phyloP scores from a whole-genome alignment of 1,140 invertebrate species.

The Trialeurodes vaporariorum region DNA sequence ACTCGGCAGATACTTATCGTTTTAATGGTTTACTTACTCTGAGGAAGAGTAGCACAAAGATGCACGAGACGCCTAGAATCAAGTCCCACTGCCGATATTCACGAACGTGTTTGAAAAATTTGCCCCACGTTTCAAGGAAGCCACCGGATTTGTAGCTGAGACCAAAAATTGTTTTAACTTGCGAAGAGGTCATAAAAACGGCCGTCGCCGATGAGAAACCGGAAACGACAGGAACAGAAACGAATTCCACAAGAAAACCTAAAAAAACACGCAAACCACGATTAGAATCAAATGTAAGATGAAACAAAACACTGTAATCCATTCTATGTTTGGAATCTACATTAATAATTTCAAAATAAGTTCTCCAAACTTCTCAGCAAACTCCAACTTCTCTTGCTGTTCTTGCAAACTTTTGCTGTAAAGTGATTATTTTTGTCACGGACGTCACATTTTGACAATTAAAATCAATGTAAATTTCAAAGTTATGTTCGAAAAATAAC shows the following conservation, averaged over 20 bases:
- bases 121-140: conserved; percentile 52
- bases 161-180: conserved; percentile 73
- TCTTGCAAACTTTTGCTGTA: too few species aligned
- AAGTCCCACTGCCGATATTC: conserved; percentile 51
- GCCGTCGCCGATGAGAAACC: conserved; percentile 90
- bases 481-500: too few species aligned
- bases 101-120: conserved; percentile 47
- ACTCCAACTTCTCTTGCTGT: too few species aligned
- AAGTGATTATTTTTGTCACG: too few species aligned
- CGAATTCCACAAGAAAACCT: conserved; percentile 92
- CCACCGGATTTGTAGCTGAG: conserved; percentile 56
- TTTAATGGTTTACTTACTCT: conserved; percentile 43
- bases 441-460: too few species aligned
- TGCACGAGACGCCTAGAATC: conserved; percentile 54
- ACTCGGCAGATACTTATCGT: too few species aligned
- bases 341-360: too few species aligned
- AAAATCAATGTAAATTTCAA: too few species aligned
- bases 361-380: too few species aligned
- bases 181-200: conserved; percentile 77
- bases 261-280: conserved; percentile 29
- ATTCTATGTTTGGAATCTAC: too few species aligned
- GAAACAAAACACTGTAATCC: too few species aligned
- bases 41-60: conserved; percentile 51
- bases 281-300: too few species aligned
- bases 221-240: conserved; percentile 84